phyloP scores from a whole-genome alignment of 2,888 invertebrate species.

The Bruchidius siliquastri region DNA sequence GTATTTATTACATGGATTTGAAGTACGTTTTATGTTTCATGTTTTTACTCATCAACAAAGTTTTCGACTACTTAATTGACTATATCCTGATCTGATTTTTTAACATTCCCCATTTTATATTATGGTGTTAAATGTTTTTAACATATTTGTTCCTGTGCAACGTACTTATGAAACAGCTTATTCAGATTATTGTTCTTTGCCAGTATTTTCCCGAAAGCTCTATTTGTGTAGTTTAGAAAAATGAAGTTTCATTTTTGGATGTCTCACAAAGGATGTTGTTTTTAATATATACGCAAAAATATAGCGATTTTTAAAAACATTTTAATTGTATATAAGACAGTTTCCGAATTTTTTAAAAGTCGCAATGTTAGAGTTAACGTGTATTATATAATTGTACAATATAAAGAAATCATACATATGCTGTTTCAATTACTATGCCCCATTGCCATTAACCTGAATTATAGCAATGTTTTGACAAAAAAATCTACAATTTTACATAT shows the following conservation, averaged over 20 bases:
- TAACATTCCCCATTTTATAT: constrained; percentile 15
- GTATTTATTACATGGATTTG: constrained; percentile 31
- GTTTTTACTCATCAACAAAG: constrained; percentile 23
- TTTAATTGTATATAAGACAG: constrained; percentile 24
- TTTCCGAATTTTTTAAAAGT: constrained; percentile 28
- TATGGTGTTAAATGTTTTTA: constrained; percentile 12
- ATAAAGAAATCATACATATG: constrained; percentile 39
- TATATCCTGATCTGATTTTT: constrained; percentile 4
- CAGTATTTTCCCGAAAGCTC: constrained; percentile 38
- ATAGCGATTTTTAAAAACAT: constrained; percentile 29
- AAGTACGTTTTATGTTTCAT: constrained; percentile 23
- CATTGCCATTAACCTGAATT: too few species aligned
- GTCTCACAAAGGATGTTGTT: constrained; percentile 32
- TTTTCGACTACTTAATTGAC: constrained; percentile 11
- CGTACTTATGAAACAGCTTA: constrained; percentile 35
- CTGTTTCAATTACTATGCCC: background rate
- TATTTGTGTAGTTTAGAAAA: constrained; percentile 29
- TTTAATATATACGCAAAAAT: constrained; percentile 24
- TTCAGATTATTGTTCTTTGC: constrained; percentile 31
- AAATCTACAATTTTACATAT: too few species aligned
- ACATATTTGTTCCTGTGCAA: constrained; percentile 32
- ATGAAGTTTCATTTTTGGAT: constrained; percentile 30
- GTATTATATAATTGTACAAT: constrained; percentile 46
- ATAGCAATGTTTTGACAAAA: background rate
- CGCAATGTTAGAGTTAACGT: constrained; percentile 30